phyloP scores from a whole-genome alignment of 2,888 invertebrate species.

The Chrysolina haemoptera region DNA sequence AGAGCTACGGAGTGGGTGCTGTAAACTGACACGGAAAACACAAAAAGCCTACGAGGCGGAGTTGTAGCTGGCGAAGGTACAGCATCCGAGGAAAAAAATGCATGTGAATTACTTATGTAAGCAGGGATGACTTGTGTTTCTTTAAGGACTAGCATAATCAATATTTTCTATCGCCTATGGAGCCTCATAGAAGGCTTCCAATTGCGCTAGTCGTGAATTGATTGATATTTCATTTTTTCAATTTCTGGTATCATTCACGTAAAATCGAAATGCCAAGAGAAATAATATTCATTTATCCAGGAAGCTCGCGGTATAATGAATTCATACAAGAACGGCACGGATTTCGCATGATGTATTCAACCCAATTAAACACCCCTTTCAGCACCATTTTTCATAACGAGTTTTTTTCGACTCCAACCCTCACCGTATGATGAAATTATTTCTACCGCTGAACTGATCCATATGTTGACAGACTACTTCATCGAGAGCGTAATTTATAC shows the following conservation, averaged over 20 bases:
- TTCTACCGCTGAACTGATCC: slow-evolving; percentile 17
- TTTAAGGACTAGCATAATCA: too few species aligned
- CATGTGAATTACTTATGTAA: too few species aligned
- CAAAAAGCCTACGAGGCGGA: too few species aligned
- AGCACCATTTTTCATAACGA: slow-evolving; percentile 5
- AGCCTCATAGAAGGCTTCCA: too few species aligned
- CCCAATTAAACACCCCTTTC: slow-evolving; percentile 10
- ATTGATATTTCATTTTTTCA: too few species aligned
- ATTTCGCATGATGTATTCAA: neutral
- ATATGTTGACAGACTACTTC: slow-evolving; percentile 27
- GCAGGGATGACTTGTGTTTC: too few species aligned
- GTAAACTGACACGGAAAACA: too few species aligned
- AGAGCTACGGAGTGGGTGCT: too few species aligned
- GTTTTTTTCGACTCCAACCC: slow-evolving; percentile 2
- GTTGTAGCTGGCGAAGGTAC: too few species aligned
- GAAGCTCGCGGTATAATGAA: neutral
- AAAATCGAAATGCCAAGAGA: neutral
- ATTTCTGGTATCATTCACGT: neutral
- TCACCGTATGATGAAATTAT: slow-evolving; percentile 14
- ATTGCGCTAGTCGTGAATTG: too few species aligned
- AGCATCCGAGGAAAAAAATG: too few species aligned
- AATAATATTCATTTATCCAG: neutral
- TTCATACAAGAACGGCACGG: neutral
- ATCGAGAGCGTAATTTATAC: slow-evolving; percentile 31
- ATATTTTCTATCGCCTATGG: too few species aligned